Evolutionary conservation across 2,888 invertebrate species (phyloP).

Genomic region (Nebria salina): DNA sequence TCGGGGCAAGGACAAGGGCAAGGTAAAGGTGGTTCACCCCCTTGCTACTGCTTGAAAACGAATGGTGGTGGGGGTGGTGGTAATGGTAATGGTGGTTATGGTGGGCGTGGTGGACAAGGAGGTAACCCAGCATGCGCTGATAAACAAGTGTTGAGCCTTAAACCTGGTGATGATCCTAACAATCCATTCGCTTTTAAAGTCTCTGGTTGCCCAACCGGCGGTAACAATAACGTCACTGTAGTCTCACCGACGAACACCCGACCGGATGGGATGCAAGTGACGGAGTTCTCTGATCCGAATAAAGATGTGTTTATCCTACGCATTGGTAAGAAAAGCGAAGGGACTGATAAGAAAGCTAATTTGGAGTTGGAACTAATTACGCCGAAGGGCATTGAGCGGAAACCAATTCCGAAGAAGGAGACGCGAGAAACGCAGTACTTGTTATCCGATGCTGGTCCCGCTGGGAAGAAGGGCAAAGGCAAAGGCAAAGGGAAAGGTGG

Average conservation of each 20-base stretch:
- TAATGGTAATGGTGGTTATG: background rate
- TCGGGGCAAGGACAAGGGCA: constrained; percentile 59
- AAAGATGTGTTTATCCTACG: constrained; percentile 77
- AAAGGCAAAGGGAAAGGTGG: constrained; percentile 48
- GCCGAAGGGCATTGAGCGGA: constrained; percentile 71
- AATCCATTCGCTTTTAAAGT: constrained; percentile 56
- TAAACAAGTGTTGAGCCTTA: constrained; percentile 52
- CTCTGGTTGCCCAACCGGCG: constrained; percentile 37
- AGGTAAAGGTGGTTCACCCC: constrained; percentile 57
- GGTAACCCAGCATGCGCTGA: constrained; percentile 38
- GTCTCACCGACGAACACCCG: constrained; percentile 64
- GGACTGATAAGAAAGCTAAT: constrained; percentile 74
- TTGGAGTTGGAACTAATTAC: constrained; percentile 79
- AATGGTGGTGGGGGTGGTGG: background rate
- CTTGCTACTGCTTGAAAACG: constrained; percentile 58
- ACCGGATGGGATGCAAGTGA: constrained; percentile 67
- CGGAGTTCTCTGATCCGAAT: constrained; percentile 72
- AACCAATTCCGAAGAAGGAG: constrained; percentile 69
- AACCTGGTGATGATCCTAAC: constrained; percentile 54
- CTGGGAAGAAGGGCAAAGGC: constrained; percentile 44
- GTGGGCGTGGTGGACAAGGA: constrained; percentile 15
- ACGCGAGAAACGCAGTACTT: constrained; percentile 76
- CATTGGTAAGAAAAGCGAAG: constrained; percentile 79
- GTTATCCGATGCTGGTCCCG: constrained; percentile 61
- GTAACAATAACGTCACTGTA: constrained; percentile 56